These are phyloP conservation scores for Neolamprologus multifasciatus DNA, from an alignment of 2,797 vertebrate genomes.

Conservation along the genomic window DNA sequence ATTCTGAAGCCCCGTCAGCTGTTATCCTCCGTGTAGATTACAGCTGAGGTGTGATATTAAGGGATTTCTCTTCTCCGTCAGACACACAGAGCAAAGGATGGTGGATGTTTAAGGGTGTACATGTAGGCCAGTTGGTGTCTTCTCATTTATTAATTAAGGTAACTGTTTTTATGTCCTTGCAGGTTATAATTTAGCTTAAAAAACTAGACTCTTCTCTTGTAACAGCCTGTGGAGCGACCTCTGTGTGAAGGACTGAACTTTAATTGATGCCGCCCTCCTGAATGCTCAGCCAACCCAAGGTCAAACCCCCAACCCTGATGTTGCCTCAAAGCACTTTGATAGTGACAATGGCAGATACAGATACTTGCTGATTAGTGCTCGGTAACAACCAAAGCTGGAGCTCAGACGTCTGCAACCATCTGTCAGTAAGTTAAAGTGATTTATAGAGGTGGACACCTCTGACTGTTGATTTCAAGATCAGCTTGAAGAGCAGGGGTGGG, in stretches of 20 bases:
- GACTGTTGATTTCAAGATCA: neutral
- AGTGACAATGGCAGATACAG: neutral
- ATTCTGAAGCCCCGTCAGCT: slow-evolving; percentile 2
- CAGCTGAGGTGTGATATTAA: slow-evolving; percentile 14
- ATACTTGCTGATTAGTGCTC: neutral
- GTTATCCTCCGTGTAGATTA: slow-evolving; percentile 16
- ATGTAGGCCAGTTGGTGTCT: neutral
- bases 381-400: neutral
- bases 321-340: neutral
- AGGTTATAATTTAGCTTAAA: neutral
- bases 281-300: neutral
- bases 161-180: neutral
- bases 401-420: neutral
- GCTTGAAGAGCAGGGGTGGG: neutral
- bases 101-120: neutral
- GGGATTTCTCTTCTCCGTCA: neutral
- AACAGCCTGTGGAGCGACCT: neutral
- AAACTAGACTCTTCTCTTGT: neutral
- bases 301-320: neutral
- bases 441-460: neutral
- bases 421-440: neutral
- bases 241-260: neutral
- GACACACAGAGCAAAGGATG: neutral
- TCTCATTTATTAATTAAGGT: neutral
- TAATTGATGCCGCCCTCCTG: neutral